Evolutionary conservation across 2,797 vertebrate genomes (phyloP), one percentile per base, ranked within the genome.

Genomic region (Pygocentrus nattereri): DNA sequence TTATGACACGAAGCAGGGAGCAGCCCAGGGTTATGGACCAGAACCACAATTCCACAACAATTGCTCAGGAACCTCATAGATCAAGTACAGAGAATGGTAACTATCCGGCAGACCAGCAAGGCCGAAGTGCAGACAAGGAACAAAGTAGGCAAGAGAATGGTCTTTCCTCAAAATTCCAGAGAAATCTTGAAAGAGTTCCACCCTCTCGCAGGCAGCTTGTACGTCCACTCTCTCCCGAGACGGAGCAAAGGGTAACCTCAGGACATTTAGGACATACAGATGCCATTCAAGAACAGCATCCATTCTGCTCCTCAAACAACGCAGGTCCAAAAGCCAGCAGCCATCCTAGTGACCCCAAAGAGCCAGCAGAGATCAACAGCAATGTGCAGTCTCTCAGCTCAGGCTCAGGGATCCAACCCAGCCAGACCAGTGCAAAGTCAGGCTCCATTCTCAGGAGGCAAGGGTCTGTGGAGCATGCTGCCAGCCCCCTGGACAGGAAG

Each of bases 151-250:
- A 87, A 19, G 90, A 85, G 81, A 93, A 92, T 34, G 87, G 88
- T 41, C 44, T 88, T 5, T 90, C 87, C 31, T 73, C 85, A 4
- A 86, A 86, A 34, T 64, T 74, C 65, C 92, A 85, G 84, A 90
- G 90, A 47, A 92, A 91, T 81, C 92, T 94, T 82, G 92, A 94
- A 84, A 91, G 92, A 83, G 89, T 89, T 6, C 76, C 91, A 58
- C 93, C 92, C 10, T 93, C 93, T 30, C 87, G 92, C 81, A 88
- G 93, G 50, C 94, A 95, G 86, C 92, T 94, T 0, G 94, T 94
- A 75, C 88, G 91, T 82, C 93, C 93, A 25, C 92, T 95, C 52
- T 93, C 92, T 84, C 91, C 91, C 2, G 93, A 93, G 79, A 88
- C 89, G 64, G 93, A 88, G 44, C 88, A 87, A 82, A 86, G 82